Conservation (phyloP, 2,797 vertebrate genomes). For the Limosa lapponica region DNA sequence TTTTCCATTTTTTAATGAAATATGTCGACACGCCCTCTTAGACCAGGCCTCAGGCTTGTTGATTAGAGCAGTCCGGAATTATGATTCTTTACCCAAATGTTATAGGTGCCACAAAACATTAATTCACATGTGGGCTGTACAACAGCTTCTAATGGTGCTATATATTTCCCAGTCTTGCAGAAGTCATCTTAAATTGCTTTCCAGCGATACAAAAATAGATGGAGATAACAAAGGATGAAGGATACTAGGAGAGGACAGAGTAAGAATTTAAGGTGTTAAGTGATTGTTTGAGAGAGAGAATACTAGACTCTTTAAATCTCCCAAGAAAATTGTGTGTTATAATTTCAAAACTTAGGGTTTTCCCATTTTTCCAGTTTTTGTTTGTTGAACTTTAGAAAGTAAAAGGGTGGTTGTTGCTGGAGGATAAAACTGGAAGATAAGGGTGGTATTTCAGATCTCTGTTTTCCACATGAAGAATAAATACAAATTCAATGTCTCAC, state of each 20-base stretch:
- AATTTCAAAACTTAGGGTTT: background rate
- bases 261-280: background rate
- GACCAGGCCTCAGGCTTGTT: background rate
- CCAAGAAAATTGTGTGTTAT: background rate
- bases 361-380: fast-evolving
- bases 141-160: background rate
- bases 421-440: background rate
- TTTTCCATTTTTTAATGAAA: background rate
- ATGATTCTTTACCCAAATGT: background rate
- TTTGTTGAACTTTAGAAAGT: background rate
- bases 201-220: background rate
- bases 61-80: background rate
- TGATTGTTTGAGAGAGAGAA: background rate
- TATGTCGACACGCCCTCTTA: background rate
- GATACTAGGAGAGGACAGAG: background rate
- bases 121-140: background rate
- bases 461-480: background rate
- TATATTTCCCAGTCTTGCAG: background rate
- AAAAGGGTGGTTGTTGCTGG: background rate
- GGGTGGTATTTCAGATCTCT: background rate
- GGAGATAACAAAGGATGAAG: background rate
- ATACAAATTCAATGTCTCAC: background rate
- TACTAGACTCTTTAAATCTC: background rate
- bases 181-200: background rate
- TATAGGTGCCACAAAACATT: background rate